These are phyloP conservation scores for Sclerurus mexicanus DNA, from an alignment of 2,113 vertebrate species.

Conservation along the genomic window DNA sequence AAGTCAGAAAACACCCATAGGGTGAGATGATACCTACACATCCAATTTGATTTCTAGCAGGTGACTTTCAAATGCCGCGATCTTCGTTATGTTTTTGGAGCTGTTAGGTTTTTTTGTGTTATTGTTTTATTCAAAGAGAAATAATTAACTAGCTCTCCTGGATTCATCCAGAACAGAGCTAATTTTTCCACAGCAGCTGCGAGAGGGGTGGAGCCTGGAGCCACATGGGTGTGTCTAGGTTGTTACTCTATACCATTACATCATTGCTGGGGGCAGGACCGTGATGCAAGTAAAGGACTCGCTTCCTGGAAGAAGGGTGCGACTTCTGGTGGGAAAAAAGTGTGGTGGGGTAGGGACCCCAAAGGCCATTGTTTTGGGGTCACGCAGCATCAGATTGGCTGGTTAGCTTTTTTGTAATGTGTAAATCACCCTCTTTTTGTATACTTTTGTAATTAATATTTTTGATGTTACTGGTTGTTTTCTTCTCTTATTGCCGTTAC, in stretches of 20 bases:
- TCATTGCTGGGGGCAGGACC: background rate
- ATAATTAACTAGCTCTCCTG: background rate
- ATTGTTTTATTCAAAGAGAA: background rate
- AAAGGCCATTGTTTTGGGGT: background rate
- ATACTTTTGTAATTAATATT: background rate
- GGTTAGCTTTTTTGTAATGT: background rate
- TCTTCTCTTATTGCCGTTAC: background rate
- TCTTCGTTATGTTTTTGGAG: background rate
- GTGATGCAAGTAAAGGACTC: rapidly evolving
- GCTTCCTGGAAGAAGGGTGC: background rate
- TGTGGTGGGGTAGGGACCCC: background rate
- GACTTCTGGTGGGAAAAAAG: background rate
- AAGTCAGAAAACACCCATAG: background rate
- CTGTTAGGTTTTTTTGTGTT: background rate
- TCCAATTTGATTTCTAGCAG: background rate
- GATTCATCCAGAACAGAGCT: background rate
- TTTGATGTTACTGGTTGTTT: background rate
- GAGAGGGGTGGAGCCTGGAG: background rate
- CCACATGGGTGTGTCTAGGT: background rate
- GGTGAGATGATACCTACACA: background rate
- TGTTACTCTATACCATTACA: background rate
- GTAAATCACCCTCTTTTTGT: background rate
- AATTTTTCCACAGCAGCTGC: background rate
- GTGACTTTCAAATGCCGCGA: background rate
- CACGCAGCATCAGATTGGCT: rapidly evolving